Base-by-base conservation (phyloP, 2,888 invertebrate species). In the Eilema griseolum region DNA sequence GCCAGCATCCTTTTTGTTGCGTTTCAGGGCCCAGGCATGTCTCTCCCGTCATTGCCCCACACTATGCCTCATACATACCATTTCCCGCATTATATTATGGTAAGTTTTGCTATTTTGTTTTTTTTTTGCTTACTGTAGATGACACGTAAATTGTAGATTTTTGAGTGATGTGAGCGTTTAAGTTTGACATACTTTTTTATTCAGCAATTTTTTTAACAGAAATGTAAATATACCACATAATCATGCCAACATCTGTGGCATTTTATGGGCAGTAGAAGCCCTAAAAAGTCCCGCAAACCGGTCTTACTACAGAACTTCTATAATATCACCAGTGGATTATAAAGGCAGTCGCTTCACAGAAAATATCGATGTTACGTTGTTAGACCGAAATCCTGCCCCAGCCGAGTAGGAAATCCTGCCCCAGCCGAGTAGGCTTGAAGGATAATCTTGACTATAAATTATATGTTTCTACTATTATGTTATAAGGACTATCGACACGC, bases 11-110 rank as follows among this genome's bases (percentile, higher is more conserved):
- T 92, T 90, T 90, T 92, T 84, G 86, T 87, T 94, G 91, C 93
- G 90, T 93, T 95, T 82, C 95, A 95, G 95, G 95, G 95, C 85
- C 94, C 92, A 86, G 95, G 95, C 93, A 95, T 95, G 95, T 90
- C 88, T 84, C 90, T 95, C 86, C 93, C 93, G 88, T 89, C 94
- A 90, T 93, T 95, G 94, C 91, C 95, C 86, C 95, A 95, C 89
- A 95, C 95, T 90, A 90, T 94, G 93, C 93, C 95, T 88, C 95
- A 95, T 90, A 91, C 95, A 94, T 95, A 93, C 90, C 95, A 95
- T 85, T 92, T 95, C 91, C 95, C 95, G 90, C 95, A 95, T 95
- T 95, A 89, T 93, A 91, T 94, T 87, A 89, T 95, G 95, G 95
- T 95, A 94, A 95, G 95, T 95, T 81, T 71, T 72, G 74, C 81